Conservation (phyloP, 37 sponge, comb jelly and placozoan species). For the Oopsacas minuta region DNA sequence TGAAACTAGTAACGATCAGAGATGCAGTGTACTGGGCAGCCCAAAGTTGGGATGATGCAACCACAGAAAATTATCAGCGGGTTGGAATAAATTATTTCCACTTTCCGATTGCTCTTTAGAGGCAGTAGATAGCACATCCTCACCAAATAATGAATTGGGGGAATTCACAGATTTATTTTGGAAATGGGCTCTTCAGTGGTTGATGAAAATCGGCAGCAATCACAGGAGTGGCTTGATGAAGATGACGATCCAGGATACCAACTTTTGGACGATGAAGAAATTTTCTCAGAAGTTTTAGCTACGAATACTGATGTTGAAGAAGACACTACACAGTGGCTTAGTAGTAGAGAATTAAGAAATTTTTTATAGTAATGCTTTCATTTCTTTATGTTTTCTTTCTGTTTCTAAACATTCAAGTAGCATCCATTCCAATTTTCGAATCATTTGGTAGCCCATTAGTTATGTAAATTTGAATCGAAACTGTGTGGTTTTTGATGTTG, state of each 20-base stretch:
- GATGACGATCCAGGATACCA: slow-evolving; percentile 26
- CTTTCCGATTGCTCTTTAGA: slow-evolving; percentile 15
- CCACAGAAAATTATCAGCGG: not conserved
- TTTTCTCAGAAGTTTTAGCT: slow-evolving; percentile 22
- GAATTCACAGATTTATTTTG: not conserved
- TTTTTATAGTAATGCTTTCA: too few species aligned
- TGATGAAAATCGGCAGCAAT: not conserved
- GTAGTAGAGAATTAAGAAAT: too few species aligned
- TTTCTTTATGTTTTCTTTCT: too few species aligned
- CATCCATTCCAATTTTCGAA: too few species aligned
- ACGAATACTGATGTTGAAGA: not conserved
- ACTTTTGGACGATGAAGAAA: slow-evolving; percentile 19
- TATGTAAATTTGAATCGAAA: too few species aligned
- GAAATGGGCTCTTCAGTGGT: slow-evolving; percentile 1
- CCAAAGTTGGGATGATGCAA: slow-evolving; percentile 27
- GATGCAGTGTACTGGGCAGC: slow-evolving; percentile 28
- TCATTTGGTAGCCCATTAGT: too few species aligned
- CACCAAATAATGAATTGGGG: not conserved
- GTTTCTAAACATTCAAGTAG: too few species aligned
- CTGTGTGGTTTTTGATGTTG: too few species aligned
- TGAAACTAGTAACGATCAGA: slow-evolving; percentile 26
- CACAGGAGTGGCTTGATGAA: not conserved
- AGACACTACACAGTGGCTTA: too few species aligned
- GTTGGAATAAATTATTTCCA: slow-evolving; percentile 19
- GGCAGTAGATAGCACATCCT: not conserved